These are phyloP conservation scores for Muscicapa comitata DNA, from an alignment of 2,797 vertebrate genomes.

Conservation along the genomic window DNA sequence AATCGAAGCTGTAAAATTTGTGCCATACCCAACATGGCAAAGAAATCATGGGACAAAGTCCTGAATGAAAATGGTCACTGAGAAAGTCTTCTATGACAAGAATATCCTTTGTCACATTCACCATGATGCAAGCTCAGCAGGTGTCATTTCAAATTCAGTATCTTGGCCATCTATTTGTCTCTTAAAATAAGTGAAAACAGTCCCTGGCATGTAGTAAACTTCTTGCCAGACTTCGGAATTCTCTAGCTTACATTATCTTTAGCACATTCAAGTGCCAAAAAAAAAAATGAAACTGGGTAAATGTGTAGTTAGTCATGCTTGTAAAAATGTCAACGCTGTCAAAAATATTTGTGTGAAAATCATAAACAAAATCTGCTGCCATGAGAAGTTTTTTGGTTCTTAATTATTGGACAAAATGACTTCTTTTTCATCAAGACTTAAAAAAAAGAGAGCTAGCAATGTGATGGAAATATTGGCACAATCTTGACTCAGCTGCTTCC, in stretches of 20 bases:
- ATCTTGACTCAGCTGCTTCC: conserved; percentile 54
- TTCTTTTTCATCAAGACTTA: conserved; percentile 10
- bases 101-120: background rate
- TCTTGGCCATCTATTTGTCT: conserved; percentile 19
- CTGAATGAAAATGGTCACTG: background rate
- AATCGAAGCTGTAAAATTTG: background rate
- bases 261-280: background rate
- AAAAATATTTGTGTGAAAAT: conserved; percentile 61
- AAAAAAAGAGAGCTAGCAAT: background rate
- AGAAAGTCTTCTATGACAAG: background rate
- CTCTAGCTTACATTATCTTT: conserved; percentile 34
- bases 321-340: conserved; percentile 47
- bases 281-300: background rate
- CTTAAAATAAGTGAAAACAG: conserved; percentile 10
- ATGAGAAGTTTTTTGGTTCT: conserved; percentile 46
- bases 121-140: conserved; percentile 6
- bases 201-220: background rate
- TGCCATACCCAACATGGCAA: background rate
- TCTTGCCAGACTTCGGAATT: conserved; percentile 15
- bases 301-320: conserved; percentile 46
- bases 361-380: conserved; percentile 61
- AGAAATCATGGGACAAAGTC: background rate
- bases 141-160: conserved; percentile 9
- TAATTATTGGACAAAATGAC: conserved; percentile 43
- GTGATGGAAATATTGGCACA: conserved; percentile 59